Evolutionary conservation across 2,888 invertebrate genomes (phyloP), one percentile per base, ranked within the genome.

Genomic region (Meteorus cinctellus): DNA sequence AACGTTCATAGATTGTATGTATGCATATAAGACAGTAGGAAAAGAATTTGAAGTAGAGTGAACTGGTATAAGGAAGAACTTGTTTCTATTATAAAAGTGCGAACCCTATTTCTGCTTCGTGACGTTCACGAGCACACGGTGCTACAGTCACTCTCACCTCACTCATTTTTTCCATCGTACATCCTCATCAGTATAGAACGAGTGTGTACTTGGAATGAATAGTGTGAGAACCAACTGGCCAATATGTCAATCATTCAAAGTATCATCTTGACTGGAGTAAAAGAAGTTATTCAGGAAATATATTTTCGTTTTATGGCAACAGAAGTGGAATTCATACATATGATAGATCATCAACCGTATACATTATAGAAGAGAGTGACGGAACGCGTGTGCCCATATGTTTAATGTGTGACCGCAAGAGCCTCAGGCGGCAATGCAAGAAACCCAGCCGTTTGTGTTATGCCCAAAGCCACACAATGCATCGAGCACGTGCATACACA

Each of bases 211-310:
- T 31, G 59, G 41, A 36, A 60, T 62, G 10, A 27, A 48, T 48
- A 84, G 82, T 84, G 83, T 84, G 83, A 84, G 83, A 84, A 84
- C 83, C 77, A 78, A 82, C 77, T 78, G 78, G 24, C 60, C 62
- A 55, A 55, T 55, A 27, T 59, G 76, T 76, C 76, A 76, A 76
- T 76, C 76, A 76, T 60, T 27, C 55, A 45, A 71, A 66, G 31
- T 41, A 41, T 41, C 24, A 12, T 41, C 10, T 59, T 24, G 34
- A 71, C 41, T 36, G 14, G 41, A 71, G 71, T 71, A 60, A 60
- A 71, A 36, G 8, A 41, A 8, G 12, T 12, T 41, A 41, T 41
- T 12, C 12, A 41, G 8, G 12, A 34, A 34, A 41, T 8, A 41
- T 41, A 41, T 8, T 41, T 12, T 31, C 51, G 31, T 48, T 48